Percentiles rank a stretch among this genome's conserved stretches.
Conservation (phyloP, 2,797 vertebrate species). For the Muscicapa comitata region DNA sequence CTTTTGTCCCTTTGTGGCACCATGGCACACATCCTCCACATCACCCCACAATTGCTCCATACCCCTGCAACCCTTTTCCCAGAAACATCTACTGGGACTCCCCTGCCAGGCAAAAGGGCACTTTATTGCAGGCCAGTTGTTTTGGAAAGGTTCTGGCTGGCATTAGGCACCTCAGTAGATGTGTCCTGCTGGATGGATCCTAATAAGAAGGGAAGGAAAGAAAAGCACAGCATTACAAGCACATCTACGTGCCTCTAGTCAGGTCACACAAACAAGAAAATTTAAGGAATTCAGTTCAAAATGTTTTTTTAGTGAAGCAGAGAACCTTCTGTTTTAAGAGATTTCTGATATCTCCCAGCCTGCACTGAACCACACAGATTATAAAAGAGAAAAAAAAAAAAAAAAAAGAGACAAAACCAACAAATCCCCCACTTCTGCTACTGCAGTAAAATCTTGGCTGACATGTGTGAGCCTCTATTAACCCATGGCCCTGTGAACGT, state of each 20-base stretch:
- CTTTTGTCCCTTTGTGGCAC: neutral
- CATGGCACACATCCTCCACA: fast-evolving
- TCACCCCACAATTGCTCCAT: neutral
- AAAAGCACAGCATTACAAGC: neutral
- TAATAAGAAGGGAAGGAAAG: neutral
- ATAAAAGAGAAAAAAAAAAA: neutral
- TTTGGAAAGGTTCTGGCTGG: neutral
- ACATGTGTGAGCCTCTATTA: neutral
- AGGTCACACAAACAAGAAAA: neutral
- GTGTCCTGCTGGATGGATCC: neutral
- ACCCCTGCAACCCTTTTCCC: neutral
- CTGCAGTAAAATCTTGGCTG: neutral
- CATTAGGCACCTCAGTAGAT: neutral
- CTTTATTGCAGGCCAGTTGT: neutral
- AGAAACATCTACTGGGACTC: neutral
- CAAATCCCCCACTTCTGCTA: neutral
- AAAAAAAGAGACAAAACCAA: neutral
- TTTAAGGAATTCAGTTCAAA: neutral
- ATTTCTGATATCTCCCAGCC: neutral
- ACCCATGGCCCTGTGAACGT: neutral
- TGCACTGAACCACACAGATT: neutral
- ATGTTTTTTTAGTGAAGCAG: neutral
- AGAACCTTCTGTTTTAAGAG: neutral
- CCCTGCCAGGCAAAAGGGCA: neutral
- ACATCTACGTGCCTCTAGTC: neutral